Evolutionary conservation across 2,113 vertebrate species (phyloP), one percentile per base, ranked within the genome.

Genomic region (Addax nasomaculatus): DNA sequence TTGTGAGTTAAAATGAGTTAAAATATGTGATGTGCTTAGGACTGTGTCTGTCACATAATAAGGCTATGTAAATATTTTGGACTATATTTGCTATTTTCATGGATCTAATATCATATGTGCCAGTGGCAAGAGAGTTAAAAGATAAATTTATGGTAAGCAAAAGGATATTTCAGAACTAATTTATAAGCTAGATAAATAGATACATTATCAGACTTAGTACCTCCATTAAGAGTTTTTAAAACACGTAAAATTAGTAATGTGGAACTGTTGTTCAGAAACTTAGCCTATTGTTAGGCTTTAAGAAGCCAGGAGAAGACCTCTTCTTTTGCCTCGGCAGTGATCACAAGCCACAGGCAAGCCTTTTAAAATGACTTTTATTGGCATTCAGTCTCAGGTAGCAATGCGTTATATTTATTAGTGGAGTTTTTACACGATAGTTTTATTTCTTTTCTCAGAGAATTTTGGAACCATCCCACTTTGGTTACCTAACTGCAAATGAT

Each of bases 1-100:
- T 21, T 79, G 58, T 80, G 30, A 93, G 3, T 70, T 93, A 81
- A 97, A 94, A 88, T 79, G n/a, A 93, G 12, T 67, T 93, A 83
- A 96, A 96, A 92, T 45, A 76, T 4, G 2, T 43, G 30, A 79
- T 36, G 4, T 84, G 19, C 9, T 49, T 92, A 96, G 3, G 55
- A 51, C 53, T 51, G 3, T 89, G 16, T 49, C 11, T 96, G 33
- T 45, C 6, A 95, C 23, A 62, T n/a, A 84, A 92, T 23, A 62
- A 78, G 21, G 2, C 27, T 88, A 88, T 14, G 2, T 23, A 58
- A 84, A 62, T 73, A 47, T 64, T 89, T 94, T 89, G 25, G 27
- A 81, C 21, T 97, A 2, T 60, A 64, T 83, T 64, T 88, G 1
- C 9, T 57, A 7, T 79, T 76, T 90, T 79, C 73, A 47, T 78